Evolutionary conservation across 1,140 invertebrate genomes (phyloP).

Genomic region (Thrips palmi): DNA sequence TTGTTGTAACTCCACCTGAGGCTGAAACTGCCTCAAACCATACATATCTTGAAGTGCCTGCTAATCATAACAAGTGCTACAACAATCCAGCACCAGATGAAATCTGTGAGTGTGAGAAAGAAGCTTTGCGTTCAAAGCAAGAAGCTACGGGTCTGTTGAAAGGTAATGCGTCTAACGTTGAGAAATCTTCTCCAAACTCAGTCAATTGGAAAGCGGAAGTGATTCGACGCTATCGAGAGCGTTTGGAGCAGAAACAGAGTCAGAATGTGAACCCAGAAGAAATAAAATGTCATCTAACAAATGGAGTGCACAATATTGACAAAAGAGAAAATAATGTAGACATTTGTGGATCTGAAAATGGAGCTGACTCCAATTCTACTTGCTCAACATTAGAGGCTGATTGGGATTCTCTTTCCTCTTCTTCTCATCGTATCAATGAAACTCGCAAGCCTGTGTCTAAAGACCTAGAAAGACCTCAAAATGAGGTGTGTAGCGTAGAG

Average conservation of each 20-base stretch:
- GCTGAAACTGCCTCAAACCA: background rate
- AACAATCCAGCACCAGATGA: conserved; percentile 15
- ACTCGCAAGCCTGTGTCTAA: too few relatives aligned
- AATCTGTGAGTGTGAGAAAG: conserved; percentile 15
- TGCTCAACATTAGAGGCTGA: too few relatives aligned
- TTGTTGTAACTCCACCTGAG: background rate
- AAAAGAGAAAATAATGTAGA: background rate
- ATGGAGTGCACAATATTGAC: background rate
- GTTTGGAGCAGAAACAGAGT: background rate
- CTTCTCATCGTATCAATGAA: too few relatives aligned
- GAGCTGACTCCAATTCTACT: too few relatives aligned
- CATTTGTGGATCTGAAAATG: too few relatives aligned
- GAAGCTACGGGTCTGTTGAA: too few relatives aligned
- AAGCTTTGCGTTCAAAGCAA: too few relatives aligned
- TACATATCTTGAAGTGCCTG: conserved; percentile 7
- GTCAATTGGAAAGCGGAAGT: conserved; percentile 3
- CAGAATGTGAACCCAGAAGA: too few relatives aligned
- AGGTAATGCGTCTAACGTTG: too few relatives aligned
- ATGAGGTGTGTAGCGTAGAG: too few relatives aligned
- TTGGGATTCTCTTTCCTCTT: too few relatives aligned
- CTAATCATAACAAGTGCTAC: conserved; percentile 14
- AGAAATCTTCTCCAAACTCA: conserved; percentile 17
- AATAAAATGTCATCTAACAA: conserved; percentile 3
- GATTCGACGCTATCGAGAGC: conserved; percentile 1
- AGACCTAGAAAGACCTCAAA: too few relatives aligned